phyloP scores from a whole-genome alignment of 2,113 vertebrate genomes.

The human region GRCh38 chr5:138831001-138831500 shows the following conservation, averaged over 20 bases:
- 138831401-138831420: not conserved
- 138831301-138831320: not conserved
- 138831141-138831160: not conserved
- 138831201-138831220: not conserved
- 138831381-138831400: not conserved
- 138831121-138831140: not conserved
- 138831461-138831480: not conserved
- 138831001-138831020: conserved; percentile 12
- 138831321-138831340: not conserved
- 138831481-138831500: not conserved
- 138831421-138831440: not conserved
- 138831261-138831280: not conserved
- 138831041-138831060: not conserved
- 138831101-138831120: conserved; percentile 38
- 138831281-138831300: not conserved
- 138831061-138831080: not conserved
- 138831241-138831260: conserved; percentile 15
- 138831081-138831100: not conserved
- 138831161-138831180: not conserved
- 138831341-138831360: conserved; percentile 27
- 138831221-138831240: conserved; percentile 14
- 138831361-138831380: not conserved
- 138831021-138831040: not conserved
- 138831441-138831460: not conserved
- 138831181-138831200: not conserved